phyloP scores from a whole-genome alignment of 2,888 invertebrate genomes.

The Sialis fuliginosa region DNA sequence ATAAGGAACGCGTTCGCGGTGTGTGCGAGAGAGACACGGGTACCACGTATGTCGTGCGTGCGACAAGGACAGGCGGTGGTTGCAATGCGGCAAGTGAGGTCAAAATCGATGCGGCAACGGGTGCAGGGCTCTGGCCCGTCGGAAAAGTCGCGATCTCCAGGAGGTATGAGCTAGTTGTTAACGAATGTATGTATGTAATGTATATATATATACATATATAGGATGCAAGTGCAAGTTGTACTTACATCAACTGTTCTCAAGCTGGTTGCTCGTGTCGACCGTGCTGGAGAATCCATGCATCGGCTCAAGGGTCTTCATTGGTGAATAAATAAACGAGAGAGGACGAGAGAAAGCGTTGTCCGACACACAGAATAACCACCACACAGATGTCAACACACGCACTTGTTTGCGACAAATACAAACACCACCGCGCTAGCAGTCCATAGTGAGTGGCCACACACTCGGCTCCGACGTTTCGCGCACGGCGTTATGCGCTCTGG shows the following conservation, averaged over 20 bases:
- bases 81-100: slow-evolving; percentile 4
- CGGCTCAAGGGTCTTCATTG: background rate
- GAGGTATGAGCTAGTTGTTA: background rate
- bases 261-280: background rate
- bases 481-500: slow-evolving; percentile 1
- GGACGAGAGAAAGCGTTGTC: background rate
- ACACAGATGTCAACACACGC: background rate
- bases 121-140: too few relatives aligned
- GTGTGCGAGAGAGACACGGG: too few relatives aligned
- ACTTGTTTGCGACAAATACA: background rate
- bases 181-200: background rate
- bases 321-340: background rate
- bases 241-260: slow-evolving; percentile 6
- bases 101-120: slow-evolving; percentile 4
- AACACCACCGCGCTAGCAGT: background rate
- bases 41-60: too few relatives aligned
- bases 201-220: background rate
- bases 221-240: background rate
- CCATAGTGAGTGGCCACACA: background rate
- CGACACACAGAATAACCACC: background rate
- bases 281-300: background rate
- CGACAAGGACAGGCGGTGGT: background rate
- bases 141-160: background rate
- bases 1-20: too few relatives aligned
- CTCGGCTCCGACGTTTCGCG: background rate